Percentiles rank a stretch among this genome's conserved stretches.
Evolutionary conservation across 1,140 invertebrate species (phyloP).

Genomic region (Drosophila rhopaloa): DNA sequence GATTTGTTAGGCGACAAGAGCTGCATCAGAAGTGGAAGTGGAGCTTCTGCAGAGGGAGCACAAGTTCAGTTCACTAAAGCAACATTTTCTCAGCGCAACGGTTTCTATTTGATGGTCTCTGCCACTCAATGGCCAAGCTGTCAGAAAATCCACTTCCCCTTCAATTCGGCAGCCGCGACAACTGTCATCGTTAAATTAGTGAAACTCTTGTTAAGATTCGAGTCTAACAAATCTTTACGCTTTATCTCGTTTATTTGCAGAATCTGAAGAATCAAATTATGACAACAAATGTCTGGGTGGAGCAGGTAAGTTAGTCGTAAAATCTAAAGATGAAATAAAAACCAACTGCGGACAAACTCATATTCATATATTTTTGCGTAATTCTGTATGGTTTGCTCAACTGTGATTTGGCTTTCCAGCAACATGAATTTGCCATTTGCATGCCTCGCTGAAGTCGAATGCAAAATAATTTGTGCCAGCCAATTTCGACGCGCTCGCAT

Average conservation of each 20-base stretch:
- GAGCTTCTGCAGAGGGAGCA: not conserved
- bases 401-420: conserved; percentile 42
- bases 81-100: conserved; percentile 40
- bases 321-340: not conserved
- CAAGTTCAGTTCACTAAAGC: conserved; percentile 53
- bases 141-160: conserved; percentile 10
- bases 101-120: conserved; percentile 61
- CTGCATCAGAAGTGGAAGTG: conserved; percentile 8
- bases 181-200: conserved; percentile 41
- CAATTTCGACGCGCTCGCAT: conserved; percentile 49
- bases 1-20: conserved; percentile 63
- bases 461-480: conserved; percentile 56
- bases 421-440: conserved; percentile 78
- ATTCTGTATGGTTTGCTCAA: conserved; percentile 22
- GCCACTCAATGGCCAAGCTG: conserved; percentile 46
- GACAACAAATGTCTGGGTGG: conserved; percentile 98
- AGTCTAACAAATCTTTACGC: conserved; percentile 47
- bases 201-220: conserved; percentile 35
- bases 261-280: conserved; percentile 98
- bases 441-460: conserved; percentile 60
- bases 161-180: conserved; percentile 13
- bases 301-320: conserved; percentile 90
- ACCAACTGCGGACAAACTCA: not conserved
- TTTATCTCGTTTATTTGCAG: conserved; percentile 87
- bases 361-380: conserved; percentile 7